Percentiles rank a stretch among this genome's conserved stretches.
These are phyloP conservation scores for Volucella inflata DNA, from an alignment of 2,888 invertebrate genomes.

Conservation along the genomic window DNA sequence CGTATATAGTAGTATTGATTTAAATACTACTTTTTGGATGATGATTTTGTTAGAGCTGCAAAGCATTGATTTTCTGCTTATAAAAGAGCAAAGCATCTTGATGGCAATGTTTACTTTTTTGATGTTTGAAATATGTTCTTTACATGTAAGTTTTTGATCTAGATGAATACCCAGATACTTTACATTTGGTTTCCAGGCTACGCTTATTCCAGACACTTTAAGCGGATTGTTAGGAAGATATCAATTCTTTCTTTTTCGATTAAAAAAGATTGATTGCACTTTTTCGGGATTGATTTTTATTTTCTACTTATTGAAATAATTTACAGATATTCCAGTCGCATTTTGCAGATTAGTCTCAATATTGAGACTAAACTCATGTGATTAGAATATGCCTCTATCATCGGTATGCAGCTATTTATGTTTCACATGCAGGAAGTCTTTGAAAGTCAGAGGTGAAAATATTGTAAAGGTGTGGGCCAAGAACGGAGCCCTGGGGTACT, in stretches of 20 bases:
- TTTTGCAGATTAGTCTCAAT: too few relatives aligned
- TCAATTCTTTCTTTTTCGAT: slow-evolving; percentile 10
- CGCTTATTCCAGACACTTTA: neutral
- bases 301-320: slow-evolving; percentile 3
- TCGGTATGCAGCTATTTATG: neutral
- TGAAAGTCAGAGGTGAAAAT: too few relatives aligned
- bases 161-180: slow-evolving; percentile 12
- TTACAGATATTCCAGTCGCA: neutral
- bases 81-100: neutral
- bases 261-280: slow-evolving; percentile 21
- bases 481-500: too few relatives aligned
- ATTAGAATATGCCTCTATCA: slow-evolving; percentile 1
- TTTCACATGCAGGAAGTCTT: too few relatives aligned
- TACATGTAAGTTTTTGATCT: slow-evolving; percentile 14
- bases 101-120: neutral
- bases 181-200: neutral
- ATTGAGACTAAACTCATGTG: neutral
- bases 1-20: too few relatives aligned
- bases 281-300: slow-evolving; percentile 13
- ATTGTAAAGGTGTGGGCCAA: too few relatives aligned
- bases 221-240: neutral
- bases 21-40: too few relatives aligned
- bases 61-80: too few relatives aligned
- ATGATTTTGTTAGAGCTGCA: too few relatives aligned
- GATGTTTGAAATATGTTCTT: slow-evolving; percentile 5